These are phyloP conservation scores for Drosophila tristis DNA, from an alignment of 1,140 invertebrate genomes.

Conservation along the genomic window DNA sequence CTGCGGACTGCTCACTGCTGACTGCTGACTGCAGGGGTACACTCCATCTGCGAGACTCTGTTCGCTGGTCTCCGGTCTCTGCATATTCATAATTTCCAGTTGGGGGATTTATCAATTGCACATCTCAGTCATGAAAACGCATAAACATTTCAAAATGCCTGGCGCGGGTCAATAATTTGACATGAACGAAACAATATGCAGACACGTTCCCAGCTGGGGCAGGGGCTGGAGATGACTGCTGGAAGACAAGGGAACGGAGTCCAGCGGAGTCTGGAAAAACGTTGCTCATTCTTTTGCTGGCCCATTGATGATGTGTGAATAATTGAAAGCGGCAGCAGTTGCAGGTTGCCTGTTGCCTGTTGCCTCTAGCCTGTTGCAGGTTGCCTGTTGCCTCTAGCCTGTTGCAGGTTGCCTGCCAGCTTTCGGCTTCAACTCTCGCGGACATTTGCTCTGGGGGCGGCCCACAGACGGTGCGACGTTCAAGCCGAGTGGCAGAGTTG, in stretches of 20 bases:
- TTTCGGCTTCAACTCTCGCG: slow-evolving; percentile 13
- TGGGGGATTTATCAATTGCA: slow-evolving; percentile 77
- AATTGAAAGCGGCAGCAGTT: slow-evolving; percentile 62
- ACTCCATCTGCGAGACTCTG: background rate
- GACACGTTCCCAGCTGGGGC: slow-evolving; percentile 20
- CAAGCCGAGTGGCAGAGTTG: slow-evolving; percentile 68
- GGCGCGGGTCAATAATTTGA: slow-evolving; percentile 80
- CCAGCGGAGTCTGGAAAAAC: slow-evolving; percentile 1
- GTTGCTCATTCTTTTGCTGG: background rate
- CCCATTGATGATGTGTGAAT: slow-evolving; percentile 71
- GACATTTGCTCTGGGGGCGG: background rate
- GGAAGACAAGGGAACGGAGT: slow-evolving; percentile 21
- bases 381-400: slow-evolving; percentile 5
- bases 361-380: slow-evolving; percentile 25
- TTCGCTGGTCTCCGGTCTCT: slow-evolving; percentile 30
- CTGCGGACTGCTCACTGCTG: background rate
- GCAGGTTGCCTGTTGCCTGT: slow-evolving; percentile 14
- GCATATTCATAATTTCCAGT: slow-evolving; percentile 79
- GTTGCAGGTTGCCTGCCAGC: background rate
- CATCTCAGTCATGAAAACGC: slow-evolving; percentile 80
- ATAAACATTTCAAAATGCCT: slow-evolving; percentile 78
- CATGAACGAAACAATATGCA: slow-evolving; percentile 81
- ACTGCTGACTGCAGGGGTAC: background rate
- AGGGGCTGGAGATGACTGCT: background rate
- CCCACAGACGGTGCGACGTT: slow-evolving; percentile 8